Conservation (phyloP, 2,888 invertebrate species). For the Nasonovia ribisnigri region DNA sequence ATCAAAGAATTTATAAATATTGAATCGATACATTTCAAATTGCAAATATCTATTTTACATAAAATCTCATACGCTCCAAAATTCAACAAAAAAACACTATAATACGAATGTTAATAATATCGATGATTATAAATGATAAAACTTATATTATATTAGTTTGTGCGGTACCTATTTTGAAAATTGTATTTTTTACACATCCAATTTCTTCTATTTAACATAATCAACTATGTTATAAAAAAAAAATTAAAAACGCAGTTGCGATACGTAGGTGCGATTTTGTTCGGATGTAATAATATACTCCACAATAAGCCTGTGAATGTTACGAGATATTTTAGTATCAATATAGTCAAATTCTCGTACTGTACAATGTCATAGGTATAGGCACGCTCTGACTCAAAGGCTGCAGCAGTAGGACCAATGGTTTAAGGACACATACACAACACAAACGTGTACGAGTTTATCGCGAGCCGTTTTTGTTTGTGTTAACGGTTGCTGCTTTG, state of each 20-base stretch:
- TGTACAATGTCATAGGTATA: too few species aligned
- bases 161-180: too few species aligned
- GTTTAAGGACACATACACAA: background rate
- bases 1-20: background rate
- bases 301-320: too few species aligned
- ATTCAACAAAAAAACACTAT: background rate
- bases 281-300: too few species aligned
- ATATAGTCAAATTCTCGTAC: too few species aligned
- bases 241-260: too few species aligned
- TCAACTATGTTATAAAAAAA: too few species aligned
- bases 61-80: background rate
- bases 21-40: background rate
- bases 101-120: background rate
- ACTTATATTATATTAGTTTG: background rate
- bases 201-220: too few species aligned
- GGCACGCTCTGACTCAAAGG: background rate
- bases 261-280: too few species aligned
- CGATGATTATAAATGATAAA: background rate
- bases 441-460: background rate
- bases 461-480: background rate
- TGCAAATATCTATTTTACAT: background rate
- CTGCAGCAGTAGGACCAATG: background rate
- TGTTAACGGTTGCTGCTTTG: background rate
- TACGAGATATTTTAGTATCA: too few species aligned
- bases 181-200: too few species aligned